Evolutionary conservation across 2,888 invertebrate species (phyloP), one percentile per base, ranked within the genome.

Genomic region (Tigriopus californicus): DNA sequence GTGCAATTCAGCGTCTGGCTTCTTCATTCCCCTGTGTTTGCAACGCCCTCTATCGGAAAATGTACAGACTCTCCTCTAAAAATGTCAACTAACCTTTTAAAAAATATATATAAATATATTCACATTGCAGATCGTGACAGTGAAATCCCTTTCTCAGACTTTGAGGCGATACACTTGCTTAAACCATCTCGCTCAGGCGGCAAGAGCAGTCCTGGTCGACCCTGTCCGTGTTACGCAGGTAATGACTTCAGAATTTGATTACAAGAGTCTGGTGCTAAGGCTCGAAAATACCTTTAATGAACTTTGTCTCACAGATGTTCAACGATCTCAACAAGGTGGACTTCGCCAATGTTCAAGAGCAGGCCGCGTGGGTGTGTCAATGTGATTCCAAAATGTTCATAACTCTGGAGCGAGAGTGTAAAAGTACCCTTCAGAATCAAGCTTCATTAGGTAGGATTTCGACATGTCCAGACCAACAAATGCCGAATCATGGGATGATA

Each of bases 281-380:
- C n/a, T n/a, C n/a, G n/a, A n/a, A n/a, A n/a, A n/a, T n/a, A n/a
- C 33, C 8, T 33, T 33, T 33, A 33, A 33, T 8, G 8, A 8
- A 33, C 8, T 33, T 33, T 8, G 4, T 8, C 52, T 82, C 83
- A 65, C 89, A 95, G 78, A 98, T 98, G 97, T 75, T 92, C 63
- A 80, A 86, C 24, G 97, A 98, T 75, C 77, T 98, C 66, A 94
- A 91, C 75, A 83, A 94, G 65, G 94, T 98, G 47, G 97, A 98
- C 75, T 95, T 98, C 75, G 85, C 89, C 69, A 92, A 94, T 75
- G 92, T 98, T 13, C 91, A 80, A 71, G 61, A 65, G 42, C 80
- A 91, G 77, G 95, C 95, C 1, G 87, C 90, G 0, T 97, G 95
- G 95, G 94, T 97, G 10, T 97, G 95, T 70, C 87, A 91, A 67